Base-by-base conservation (phyloP, 2,797 vertebrate species). In the Poeciliopsis paucimaculata region DNA sequence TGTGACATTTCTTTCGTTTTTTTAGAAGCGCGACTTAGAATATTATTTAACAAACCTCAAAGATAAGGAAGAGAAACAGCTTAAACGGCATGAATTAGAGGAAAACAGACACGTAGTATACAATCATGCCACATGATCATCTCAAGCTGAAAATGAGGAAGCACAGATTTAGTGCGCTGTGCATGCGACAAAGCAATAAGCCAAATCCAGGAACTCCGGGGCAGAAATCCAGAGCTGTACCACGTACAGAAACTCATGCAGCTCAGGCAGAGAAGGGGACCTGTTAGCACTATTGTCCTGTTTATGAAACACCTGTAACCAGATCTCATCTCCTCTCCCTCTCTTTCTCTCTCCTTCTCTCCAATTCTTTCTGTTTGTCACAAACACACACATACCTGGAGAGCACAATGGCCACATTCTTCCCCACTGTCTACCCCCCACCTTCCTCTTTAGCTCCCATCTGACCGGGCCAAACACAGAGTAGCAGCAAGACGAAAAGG, bases 331-430 rank as follows among this genome's bases (percentile, higher is more conserved):
- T 82, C 86, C 82, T 62, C 85, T 84, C 84, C 76, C 34, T 73
- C 73, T 55, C 28, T 72, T 79, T 70, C 85, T 78, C 28, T 73
- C 72, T 73, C 72, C 31, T 53, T 53, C 81, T 71, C 81, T 74
- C 79, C 57, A 77, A 64, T 86, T 86, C 87, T 82, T 84, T 90
- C 84, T 91, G 75, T 90, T 91, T 94, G 88, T 93, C 85, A 90
- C 93, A 94, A 91, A 93, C 83, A 94, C 92, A 95, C 89, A 93
- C 93, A 96, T 95, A 95, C 94, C 92, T 93, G 91, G 75, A 87
- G 91, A 91, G 87, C 90, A 95, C 95, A 96, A 96, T 95, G 95
- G 92, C 78, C 84, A 87, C 94, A 95, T 95, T 95, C 93, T 95
- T 95, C 90, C 85, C 46, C 77, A 86, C 84, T 62, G n/a, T 79